Conservation (phyloP, 2,113 vertebrate species). For the Chlorodrepanis virens region DNA sequence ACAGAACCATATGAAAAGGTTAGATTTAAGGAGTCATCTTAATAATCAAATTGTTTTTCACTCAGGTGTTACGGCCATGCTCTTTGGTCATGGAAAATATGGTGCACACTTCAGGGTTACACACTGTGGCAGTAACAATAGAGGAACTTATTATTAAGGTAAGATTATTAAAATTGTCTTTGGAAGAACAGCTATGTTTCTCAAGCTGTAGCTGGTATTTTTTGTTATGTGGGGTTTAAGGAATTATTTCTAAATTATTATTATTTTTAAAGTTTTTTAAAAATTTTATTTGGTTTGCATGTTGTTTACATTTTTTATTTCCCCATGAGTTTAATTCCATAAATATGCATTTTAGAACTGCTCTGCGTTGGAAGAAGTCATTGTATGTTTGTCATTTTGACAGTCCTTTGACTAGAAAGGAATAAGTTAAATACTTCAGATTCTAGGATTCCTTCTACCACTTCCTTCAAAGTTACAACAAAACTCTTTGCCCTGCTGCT, state of each 20-base stretch:
- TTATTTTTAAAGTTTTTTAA: neutral
- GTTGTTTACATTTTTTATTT: neutral
- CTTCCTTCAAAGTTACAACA: neutral
- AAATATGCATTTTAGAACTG: neutral
- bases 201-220: neutral
- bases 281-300: neutral
- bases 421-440: neutral
- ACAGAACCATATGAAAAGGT: neutral
- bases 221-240: neutral
- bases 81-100: constrained; percentile 84
- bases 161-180: neutral
- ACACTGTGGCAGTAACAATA: constrained; percentile 78
- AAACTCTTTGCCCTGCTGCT: neutral
- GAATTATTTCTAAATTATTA: neutral
- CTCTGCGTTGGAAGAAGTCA: neutral
- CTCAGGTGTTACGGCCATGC: constrained; percentile 88
- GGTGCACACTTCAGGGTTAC: constrained; percentile 68
- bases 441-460: neutral
- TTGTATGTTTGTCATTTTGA: neutral
- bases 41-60: neutral
- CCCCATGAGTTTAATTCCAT: neutral
- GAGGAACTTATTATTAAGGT: constrained; percentile 91
- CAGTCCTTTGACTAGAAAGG: neutral
- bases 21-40: neutral
- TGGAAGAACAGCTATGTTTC: neutral